Base-by-base conservation (phyloP, 1,140 invertebrate genomes). In the Hypsibius dujardini region DNA sequence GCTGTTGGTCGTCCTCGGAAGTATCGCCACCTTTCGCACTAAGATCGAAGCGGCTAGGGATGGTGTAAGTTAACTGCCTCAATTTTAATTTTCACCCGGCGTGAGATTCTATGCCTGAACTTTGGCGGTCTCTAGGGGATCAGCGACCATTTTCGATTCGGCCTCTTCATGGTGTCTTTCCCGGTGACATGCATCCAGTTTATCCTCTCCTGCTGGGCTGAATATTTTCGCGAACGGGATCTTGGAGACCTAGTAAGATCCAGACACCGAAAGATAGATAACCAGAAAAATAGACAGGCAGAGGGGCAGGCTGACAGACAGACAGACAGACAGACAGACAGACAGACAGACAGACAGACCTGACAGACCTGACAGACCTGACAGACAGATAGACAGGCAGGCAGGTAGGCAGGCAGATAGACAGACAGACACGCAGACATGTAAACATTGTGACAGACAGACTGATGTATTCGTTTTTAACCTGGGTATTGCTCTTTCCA, bases 191-290 rank as follows among this genome's bases (percentile, higher is more conserved):
- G 12, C 3, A 45, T 45, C 7, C 62, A 67, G 62, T 67, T 67
- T 42, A 42, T 67, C 12, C 62, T 67, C 12, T 67, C 62, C 12
- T 67, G 62, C 62, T 67, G 12, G 12, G 62, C 62, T 12, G 62
- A 67, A 67, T 42, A 67, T 42, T 67, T 67, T 45, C 62, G 12
- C 3, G 12, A 67, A 67, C 62, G 62, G 12, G 62, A 67, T 7
- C 62, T 15, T 42, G 62, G 62, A 12, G 62, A 45, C 7, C 12
- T 15, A 45, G 62, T 67, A 67, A 56, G 50, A 56, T 28, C 28
- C 28, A 28, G 28, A 28, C 28, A 28, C 28, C 28, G 28, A 28
- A 28, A 28, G 28, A 28, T 28, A 28, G 28, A 28, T 28, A 28
- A 28, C 28, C 28, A 28, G 28, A 28, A 28, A 28, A 28, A 28